Percentiles rank a stretch among this genome's conserved stretches.
Conservation (phyloP, 1,140 invertebrate genomes). For the Halesus radiatus region DNA sequence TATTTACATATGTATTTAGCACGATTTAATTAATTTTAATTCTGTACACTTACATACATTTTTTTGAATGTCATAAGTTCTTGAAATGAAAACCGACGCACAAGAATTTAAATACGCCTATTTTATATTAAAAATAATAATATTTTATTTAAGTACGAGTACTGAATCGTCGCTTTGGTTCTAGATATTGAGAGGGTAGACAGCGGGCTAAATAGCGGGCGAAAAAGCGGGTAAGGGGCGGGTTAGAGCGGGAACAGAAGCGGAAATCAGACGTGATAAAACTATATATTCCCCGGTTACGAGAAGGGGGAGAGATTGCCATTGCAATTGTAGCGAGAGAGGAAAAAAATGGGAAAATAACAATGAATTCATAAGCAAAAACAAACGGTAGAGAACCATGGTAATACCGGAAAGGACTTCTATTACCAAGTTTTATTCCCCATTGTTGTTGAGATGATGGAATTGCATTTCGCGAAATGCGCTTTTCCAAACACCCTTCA, state of each 20-base stretch:
- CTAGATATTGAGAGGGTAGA: no score
- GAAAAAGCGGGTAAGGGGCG: no score
- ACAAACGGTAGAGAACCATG: background rate
- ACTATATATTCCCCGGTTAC: constrained; percentile 50
- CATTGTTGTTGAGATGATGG: background rate
- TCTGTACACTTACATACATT: no score
- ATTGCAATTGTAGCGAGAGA: constrained; percentile 15
- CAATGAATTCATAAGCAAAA: constrained; percentile 22
- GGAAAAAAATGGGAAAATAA: background rate
- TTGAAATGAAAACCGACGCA: no score
- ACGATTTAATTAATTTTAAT: no score
- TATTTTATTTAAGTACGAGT: no score
- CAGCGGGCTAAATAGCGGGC: no score
- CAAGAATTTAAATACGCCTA: no score
- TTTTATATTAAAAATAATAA: no score
- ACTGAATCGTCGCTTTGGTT: no score
- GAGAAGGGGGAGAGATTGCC: background rate
- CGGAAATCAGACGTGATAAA: constrained; percentile 55
- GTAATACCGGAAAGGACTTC: background rate
- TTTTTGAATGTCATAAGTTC: no score
- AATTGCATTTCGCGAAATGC: background rate
- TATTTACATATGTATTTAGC: no score
- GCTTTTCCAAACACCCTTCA: background rate
- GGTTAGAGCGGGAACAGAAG: constrained; percentile 1
- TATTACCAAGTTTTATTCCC: background rate